Evolutionary conservation across 2,888 invertebrate species (phyloP).

Genomic region (Shargacucullia verbasci): DNA sequence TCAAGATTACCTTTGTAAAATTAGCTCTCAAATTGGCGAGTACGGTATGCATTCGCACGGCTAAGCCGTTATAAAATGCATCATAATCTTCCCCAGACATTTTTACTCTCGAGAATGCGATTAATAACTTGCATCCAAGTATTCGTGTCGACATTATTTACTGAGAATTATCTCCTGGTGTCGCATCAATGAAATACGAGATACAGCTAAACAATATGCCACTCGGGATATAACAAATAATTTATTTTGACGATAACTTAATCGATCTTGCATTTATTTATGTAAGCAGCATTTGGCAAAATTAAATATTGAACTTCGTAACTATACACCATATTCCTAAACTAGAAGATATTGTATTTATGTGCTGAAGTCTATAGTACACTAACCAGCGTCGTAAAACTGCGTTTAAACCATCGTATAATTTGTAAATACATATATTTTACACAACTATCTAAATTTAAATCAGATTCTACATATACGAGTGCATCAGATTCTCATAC

Average conservation of each 20-base stretch:
- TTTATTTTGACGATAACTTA: conserved; percentile 34
- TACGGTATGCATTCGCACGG: neutral
- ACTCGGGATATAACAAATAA: conserved; percentile 22
- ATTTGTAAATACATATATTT: no score
- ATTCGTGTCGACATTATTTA: conserved; percentile 41
- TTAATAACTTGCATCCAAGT: conserved; percentile 35
- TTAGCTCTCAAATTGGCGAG: no score
- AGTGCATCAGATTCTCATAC: neutral
- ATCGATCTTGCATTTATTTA: conserved; percentile 16
- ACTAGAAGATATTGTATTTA: no score
- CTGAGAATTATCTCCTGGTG: conserved; percentile 40
- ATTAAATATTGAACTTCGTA: conserved; percentile 10
- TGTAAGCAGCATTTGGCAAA: conserved; percentile 5
- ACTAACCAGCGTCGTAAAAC: no score
- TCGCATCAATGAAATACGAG: conserved; percentile 38
- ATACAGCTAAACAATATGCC: conserved; percentile 39
- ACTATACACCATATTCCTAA: conserved; percentile 4
- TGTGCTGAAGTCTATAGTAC: no score
- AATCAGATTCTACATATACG: no score
- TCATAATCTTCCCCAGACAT: conserved; percentile 8
- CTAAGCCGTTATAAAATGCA: conserved; percentile 5
- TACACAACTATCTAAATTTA: no score
- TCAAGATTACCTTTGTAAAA: no score
- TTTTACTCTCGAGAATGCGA: conserved; percentile 17
- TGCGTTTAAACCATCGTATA: no score